Base-by-base conservation (phyloP, 2,113 vertebrate genomes). In the Aplodontia rufa region DNA sequence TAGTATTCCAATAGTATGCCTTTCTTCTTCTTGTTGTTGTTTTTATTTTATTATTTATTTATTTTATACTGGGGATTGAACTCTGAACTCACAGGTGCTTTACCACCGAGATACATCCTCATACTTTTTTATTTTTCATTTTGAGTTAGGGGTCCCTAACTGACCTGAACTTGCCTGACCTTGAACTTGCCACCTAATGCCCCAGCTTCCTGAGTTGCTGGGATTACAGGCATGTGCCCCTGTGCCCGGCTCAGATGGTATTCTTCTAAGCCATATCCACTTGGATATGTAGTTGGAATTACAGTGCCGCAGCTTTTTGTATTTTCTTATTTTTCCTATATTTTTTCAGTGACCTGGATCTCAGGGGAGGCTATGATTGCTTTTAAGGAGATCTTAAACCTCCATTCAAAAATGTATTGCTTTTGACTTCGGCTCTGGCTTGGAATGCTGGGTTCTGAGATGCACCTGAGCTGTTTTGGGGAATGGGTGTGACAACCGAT, bases 361-460 rank as follows among this genome's bases (percentile, higher is more conserved):
- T 90, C 32, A 16, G 64, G 35, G 9, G 71, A 71, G 12, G 8
- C 26, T 55, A 6, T 58, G 68, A 90, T 30, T 90, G 72, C 53
- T 80, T 87, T 91, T 35, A 93, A 80, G 49, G 42, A 75, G 9
- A 93, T 92, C 87, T 93, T 96, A 93, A 74, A 87, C 30, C 35
- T 90, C 24, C 53, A 58, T 84, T 87, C 16, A 72, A 87, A 97
- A 78, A 92, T 64, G 8, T 79, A 22, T 53, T 90, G 80, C 92
- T 96, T 97, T 76, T 40, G 30, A 82, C 87, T 91, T 96, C 81
- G 68, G 16, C 49, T 93, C 49, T 76, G 93, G 66, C 47, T 91
- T 90, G 78, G 69, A 51, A 35, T 68, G 28, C 71, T 75, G 64
- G 37, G 19, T 88, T 72, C 37, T 8, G 66, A 40, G 37, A 62